Conservation (phyloP, 2,888 invertebrate species). For the Taphrorychus bicolor region DNA sequence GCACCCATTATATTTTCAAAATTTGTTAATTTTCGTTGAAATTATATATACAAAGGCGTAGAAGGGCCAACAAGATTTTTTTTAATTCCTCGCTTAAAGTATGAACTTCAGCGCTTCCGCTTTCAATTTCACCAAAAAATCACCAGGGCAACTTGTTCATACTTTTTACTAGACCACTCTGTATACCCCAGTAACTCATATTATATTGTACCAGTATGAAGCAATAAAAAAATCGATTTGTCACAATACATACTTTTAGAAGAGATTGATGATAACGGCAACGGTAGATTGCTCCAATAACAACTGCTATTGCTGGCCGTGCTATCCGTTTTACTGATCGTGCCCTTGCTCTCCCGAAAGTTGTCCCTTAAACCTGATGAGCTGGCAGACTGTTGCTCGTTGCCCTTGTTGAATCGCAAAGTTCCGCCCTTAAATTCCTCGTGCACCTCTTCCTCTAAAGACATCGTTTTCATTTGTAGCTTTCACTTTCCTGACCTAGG, state of each 20-base stretch:
- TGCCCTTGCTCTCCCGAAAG: conserved; percentile 46
- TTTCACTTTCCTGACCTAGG: not conserved
- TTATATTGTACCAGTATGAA: not conserved
- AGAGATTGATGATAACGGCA: conserved; percentile 54
- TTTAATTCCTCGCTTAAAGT: no score
- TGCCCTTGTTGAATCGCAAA: conserved; percentile 47
- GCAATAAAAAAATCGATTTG: not conserved
- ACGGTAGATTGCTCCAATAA: conserved; percentile 53
- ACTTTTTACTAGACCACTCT: no score
- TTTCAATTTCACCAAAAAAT: no score
- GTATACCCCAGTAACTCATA: no score
- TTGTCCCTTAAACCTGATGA: conserved; percentile 37
- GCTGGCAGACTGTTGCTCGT: conserved; percentile 41
- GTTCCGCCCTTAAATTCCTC: conserved; percentile 67
- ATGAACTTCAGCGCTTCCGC: no score
- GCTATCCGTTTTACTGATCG: conserved; percentile 43
- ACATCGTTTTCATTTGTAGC: conserved; percentile 48
- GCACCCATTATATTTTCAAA: no score
- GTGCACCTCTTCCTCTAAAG: conserved; percentile 63
- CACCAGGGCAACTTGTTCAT: no score
- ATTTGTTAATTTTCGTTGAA: no score
- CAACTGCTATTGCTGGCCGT: conserved; percentile 48
- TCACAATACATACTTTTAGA: conserved; percentile 52
- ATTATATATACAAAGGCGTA: no score
- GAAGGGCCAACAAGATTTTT: no score